Evolutionary conservation across 2,113 vertebrate species (phyloP).

Genomic region (Oreocharis arfaki): DNA sequence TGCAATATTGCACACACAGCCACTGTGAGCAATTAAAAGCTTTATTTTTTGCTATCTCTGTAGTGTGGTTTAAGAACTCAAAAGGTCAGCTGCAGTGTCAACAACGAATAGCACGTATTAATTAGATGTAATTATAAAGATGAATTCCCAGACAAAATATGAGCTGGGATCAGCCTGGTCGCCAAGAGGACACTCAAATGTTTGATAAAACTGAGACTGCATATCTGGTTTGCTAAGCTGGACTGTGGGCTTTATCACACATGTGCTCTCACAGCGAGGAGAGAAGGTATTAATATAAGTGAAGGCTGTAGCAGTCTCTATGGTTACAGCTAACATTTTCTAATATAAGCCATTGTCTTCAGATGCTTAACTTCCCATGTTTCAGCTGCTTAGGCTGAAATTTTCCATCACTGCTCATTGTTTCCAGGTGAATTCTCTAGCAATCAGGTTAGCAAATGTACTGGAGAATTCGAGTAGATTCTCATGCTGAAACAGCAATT

Average conservation of each 20-base stretch:
- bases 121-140: not conserved
- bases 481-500: not conserved
- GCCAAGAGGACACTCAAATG: not conserved
- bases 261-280: not conserved
- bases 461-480: slow-evolving; percentile 11
- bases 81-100: not conserved
- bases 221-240: not conserved
- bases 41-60: not conserved
- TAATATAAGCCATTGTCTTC: slow-evolving; percentile 59
- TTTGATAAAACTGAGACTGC: not conserved
- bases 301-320: slow-evolving; percentile 50
- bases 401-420: slow-evolving; percentile 44
- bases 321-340: slow-evolving; percentile 56
- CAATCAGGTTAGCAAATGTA: slow-evolving; percentile 51
- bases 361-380: slow-evolving; percentile 46
- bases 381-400: slow-evolving; percentile 51
- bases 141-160: not conserved
- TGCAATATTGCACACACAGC: not conserved
- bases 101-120: not conserved
- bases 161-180: not conserved
- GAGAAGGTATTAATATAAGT: slow-evolving; percentile 5
- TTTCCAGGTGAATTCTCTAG: slow-evolving; percentile 55
- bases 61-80: not conserved
- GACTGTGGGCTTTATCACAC: not conserved
- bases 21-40: not conserved